A percentile compares a stretch with the other conserved stretches of the same genome.
Conservation (phyloP, 2,113 vertebrate genomes). For the Mirounga angustirostris region DNA sequence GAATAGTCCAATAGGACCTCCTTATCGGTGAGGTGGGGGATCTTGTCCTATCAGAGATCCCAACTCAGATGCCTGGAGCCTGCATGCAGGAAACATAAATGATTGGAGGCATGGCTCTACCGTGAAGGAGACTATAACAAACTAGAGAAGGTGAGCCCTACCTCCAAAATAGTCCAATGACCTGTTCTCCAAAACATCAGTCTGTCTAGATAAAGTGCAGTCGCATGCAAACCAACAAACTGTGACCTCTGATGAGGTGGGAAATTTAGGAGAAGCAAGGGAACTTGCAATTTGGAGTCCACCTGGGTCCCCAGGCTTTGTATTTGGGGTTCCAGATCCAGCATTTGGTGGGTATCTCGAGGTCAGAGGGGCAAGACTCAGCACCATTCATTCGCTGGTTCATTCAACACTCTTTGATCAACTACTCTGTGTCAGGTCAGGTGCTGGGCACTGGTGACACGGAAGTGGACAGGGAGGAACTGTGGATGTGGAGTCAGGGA, state of each 20-base stretch:
- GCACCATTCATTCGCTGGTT: not conserved
- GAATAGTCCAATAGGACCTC: not conserved
- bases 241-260: not conserved
- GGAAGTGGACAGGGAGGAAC: not conserved
- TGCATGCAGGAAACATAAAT: not conserved
- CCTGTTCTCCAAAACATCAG: not conserved
- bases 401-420: not conserved
- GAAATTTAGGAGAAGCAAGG: not conserved
- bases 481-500: not conserved
- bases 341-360: not conserved
- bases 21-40: rapidly evolving
- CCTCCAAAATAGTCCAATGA: too few relatives aligned
- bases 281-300: not conserved
- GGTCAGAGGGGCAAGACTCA: not conserved
- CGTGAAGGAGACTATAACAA: not conserved
- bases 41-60: not conserved
- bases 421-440: not conserved
- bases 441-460: not conserved
- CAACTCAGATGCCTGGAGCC: not conserved
- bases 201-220: not conserved
- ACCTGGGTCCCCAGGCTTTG: not conserved
- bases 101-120: rapidly evolving
- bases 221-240: not conserved
- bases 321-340: not conserved
- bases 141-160: not conserved